Conservation (phyloP, 2,113 vertebrate genomes). For the Chiloscyllium plagiosum region DNA sequence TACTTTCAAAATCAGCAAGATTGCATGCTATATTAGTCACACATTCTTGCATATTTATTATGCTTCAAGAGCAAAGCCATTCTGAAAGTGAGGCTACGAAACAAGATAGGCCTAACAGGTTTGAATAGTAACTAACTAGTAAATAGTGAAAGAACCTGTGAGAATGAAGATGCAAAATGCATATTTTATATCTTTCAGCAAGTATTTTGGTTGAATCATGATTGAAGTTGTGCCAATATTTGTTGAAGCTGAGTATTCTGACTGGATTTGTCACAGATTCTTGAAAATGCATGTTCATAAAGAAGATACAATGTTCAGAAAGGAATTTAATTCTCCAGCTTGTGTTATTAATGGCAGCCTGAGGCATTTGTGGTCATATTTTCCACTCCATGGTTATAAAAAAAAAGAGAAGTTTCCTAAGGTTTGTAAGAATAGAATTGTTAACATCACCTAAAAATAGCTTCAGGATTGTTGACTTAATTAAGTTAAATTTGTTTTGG, state of each 20-base stretch:
- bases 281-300: neutral
- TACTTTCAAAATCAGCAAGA: neutral
- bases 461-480: neutral
- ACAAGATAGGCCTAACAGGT: neutral
- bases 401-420: neutral
- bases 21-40: slow-evolving; percentile 7
- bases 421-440: neutral
- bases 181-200: neutral
- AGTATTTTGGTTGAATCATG: neutral
- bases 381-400: neutral
- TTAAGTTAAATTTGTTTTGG: neutral
- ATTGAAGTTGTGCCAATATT: neutral
- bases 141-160: neutral
- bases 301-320: neutral
- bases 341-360: neutral
- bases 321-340: slow-evolving; percentile 10
- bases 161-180: neutral
- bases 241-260: neutral
- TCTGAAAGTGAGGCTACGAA: neutral
- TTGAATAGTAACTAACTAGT: neutral
- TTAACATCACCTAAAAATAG: neutral
- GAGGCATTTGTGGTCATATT: neutral
- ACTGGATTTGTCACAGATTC: neutral
- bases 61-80: neutral
- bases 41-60: slow-evolving; percentile 7